phyloP scores from a whole-genome alignment of 1,140 invertebrate species.

The Nautilus pompilius region DNA sequence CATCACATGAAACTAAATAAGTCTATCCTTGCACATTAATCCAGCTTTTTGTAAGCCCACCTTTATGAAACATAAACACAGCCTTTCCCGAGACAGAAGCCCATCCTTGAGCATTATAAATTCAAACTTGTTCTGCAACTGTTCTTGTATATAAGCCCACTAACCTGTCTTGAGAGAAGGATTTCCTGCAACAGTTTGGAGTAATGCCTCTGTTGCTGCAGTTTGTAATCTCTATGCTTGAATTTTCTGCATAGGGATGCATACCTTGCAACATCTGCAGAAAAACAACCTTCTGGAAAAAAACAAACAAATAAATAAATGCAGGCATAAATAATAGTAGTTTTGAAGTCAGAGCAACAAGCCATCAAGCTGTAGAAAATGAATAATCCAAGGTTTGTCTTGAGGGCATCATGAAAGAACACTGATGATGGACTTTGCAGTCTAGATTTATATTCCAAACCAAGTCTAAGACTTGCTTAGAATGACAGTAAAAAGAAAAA shows the following conservation, averaged over 20 bases:
- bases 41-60: too few relatives aligned
- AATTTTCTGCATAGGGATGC: conserved; percentile 64
- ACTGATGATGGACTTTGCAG: too few relatives aligned
- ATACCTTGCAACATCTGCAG: conserved; percentile 56
- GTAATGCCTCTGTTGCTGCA: conserved; percentile 58
- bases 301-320: conserved; percentile 13
- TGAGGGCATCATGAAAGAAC: conserved; percentile 5
- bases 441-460: too few relatives aligned
- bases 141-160: too few relatives aligned
- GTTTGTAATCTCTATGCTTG: conserved; percentile 64
- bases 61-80: too few relatives aligned
- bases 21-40: too few relatives aligned
- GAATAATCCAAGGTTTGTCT: neutral
- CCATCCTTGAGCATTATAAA: too few relatives aligned
- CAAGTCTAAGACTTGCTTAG: too few relatives aligned
- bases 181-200: conserved; percentile 60
- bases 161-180: conserved; percentile 65
- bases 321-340: neutral
- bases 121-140: too few relatives aligned
- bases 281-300: conserved; percentile 64
- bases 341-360: neutral
- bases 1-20: too few relatives aligned
- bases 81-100: too few relatives aligned
- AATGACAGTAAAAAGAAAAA: too few relatives aligned
- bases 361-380: neutral